These are phyloP conservation scores for Spheniscus mendiculus DNA, from an alignment of 2,113 vertebrate species.

Conservation along the genomic window DNA sequence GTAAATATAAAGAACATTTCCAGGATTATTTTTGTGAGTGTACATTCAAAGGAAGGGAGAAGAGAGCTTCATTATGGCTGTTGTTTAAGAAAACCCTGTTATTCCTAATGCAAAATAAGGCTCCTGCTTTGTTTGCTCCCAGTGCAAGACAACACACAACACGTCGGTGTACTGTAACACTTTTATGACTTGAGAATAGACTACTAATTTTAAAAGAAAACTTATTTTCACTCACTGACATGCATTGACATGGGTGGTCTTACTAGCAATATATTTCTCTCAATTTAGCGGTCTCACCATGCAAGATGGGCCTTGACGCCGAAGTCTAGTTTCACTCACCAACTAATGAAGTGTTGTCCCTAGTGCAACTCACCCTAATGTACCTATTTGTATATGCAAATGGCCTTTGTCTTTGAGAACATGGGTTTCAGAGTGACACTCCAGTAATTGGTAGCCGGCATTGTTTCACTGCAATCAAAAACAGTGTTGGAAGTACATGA, in stretches of 20 bases:
- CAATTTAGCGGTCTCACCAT: not conserved
- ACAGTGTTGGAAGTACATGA: not conserved
- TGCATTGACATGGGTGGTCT: rapidly evolving
- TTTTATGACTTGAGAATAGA: not conserved
- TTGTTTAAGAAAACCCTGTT: not conserved
- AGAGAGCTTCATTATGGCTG: not conserved
- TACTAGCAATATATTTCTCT: not conserved
- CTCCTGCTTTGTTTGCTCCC: not conserved
- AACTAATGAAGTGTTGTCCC: not conserved
- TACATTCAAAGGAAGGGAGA: not conserved
- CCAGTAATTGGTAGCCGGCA: not conserved
- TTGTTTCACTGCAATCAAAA: not conserved
- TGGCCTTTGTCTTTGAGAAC: not conserved
- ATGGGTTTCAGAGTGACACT: not conserved
- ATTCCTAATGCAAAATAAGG: not conserved
- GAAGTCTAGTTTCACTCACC: not conserved
- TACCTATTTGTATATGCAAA: not conserved
- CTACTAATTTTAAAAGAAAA: not conserved
- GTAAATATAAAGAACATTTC: not conserved
- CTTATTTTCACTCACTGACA: not conserved
- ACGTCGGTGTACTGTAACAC: not conserved
- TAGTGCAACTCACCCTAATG: not conserved
- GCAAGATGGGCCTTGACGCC: not conserved
- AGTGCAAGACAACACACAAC: not conserved
- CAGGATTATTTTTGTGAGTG: not conserved